These are phyloP conservation scores for Turritopsis rubra DNA, from an alignment of 30 jellyfish, hydroid and myxozoan genomes.

Conservation along the genomic window DNA sequence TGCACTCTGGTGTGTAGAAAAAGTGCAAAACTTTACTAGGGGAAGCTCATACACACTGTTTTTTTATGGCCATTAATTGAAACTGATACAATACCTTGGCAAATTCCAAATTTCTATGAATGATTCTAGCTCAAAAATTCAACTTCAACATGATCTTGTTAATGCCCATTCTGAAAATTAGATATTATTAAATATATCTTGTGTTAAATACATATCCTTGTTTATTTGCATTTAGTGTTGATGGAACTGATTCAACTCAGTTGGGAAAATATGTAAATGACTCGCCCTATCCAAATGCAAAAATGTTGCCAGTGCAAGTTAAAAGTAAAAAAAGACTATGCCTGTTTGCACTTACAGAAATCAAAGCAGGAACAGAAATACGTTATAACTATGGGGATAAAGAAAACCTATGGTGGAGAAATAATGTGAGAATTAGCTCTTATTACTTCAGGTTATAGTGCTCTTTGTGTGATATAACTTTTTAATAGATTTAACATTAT, in stretches of 20 bases:
- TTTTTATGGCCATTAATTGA: neutral
- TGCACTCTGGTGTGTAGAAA: neutral
- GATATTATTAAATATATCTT: neutral
- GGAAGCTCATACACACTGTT: neutral
- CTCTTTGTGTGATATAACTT: neutral
- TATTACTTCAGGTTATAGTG: neutral
- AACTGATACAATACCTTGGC: neutral
- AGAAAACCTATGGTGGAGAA: conserved; percentile 10
- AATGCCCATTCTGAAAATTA: neutral
- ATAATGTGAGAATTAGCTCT: neutral
- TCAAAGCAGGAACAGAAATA: neutral
- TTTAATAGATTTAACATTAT: too few species aligned
- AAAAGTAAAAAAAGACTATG: neutral
- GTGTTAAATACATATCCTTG: neutral
- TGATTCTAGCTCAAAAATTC: neutral
- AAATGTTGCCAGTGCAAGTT: neutral
- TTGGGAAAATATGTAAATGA: conserved; percentile 11
- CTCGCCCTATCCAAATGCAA: neutral
- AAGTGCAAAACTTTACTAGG: too few species aligned
- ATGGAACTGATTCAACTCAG: conserved; percentile 17
- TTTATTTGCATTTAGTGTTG: neutral
- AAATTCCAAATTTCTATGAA: neutral
- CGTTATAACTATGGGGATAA: neutral
- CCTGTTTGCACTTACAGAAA: neutral
- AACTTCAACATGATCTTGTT: neutral